Conservation (phyloP, 1,140 invertebrate genomes). For the Calliphora vicina region DNA sequence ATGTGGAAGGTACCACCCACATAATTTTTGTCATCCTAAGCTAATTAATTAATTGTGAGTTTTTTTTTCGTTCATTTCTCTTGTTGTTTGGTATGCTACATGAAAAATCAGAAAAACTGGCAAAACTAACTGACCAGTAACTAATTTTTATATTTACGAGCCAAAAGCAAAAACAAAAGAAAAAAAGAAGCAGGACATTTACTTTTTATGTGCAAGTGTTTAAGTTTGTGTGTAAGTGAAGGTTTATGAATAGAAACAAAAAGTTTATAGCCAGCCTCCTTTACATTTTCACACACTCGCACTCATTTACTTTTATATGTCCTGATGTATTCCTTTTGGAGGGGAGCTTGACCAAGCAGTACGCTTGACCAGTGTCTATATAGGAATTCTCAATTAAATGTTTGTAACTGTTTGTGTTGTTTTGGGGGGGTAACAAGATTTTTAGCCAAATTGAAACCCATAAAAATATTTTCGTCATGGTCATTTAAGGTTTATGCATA, state of each 20-base stretch:
- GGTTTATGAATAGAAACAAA: background rate
- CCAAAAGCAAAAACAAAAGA: background rate
- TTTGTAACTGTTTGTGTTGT: background rate
- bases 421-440: background rate
- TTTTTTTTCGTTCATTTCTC: background rate
- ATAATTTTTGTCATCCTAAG: constrained; percentile 39
- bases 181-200: background rate
- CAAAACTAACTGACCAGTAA: constrained; percentile 36
- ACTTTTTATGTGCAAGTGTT: constrained; percentile 8
- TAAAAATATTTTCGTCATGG: constrained; percentile 34
- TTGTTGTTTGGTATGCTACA: background rate
- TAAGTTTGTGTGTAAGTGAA: background rate
- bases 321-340: background rate
- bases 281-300: background rate
- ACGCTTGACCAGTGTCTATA: background rate
- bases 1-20: background rate
- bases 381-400: constrained; percentile 1
- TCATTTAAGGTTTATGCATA: constrained; percentile 32
- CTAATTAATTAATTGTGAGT: constrained; percentile 40
- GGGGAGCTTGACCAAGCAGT: background rate
- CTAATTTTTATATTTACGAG: constrained; percentile 40
- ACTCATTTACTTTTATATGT: background rate
- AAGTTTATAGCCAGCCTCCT: background rate
- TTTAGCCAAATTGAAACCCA: constrained; percentile 18
- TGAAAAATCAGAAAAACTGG: background rate